Evolutionary conservation across 2,113 vertebrate species (phyloP).

Genomic region (Thamnaconus septentrionalis): DNA sequence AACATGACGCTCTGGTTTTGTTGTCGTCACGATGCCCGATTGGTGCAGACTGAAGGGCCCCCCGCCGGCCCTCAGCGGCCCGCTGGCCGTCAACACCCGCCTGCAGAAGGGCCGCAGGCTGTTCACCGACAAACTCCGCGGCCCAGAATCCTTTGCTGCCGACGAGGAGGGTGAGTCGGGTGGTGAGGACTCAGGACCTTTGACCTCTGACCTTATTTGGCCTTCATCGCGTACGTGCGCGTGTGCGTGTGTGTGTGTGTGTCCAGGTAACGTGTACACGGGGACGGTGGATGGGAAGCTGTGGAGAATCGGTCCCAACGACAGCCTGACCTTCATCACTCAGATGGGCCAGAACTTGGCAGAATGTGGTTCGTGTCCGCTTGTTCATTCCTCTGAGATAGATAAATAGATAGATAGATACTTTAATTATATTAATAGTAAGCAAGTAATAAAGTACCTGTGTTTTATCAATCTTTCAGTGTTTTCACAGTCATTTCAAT

Average conservation of each 20-base stretch:
- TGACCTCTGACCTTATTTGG: not conserved
- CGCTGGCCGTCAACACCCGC: slow-evolving; percentile 67
- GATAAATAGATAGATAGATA: too few relatives aligned
- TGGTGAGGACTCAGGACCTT: not conserved
- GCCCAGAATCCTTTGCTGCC: slow-evolving; percentile 71
- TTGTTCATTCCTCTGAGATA: not conserved
- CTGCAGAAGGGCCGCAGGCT: slow-evolving; percentile 69
- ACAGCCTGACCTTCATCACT: slow-evolving; percentile 70
- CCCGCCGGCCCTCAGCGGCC: slow-evolving; percentile 64
- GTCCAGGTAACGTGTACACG: slow-evolving; percentile 73
- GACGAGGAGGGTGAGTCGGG: slow-evolving; percentile 61
- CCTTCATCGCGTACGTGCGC: not conserved
- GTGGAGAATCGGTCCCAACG: slow-evolving; percentile 70
- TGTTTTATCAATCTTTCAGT: too few relatives aligned
- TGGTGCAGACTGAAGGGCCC: slow-evolving; percentile 66
- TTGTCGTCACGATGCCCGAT: too few relatives aligned
- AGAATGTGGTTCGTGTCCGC: slow-evolving; percentile 63
- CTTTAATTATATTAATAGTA: too few relatives aligned
- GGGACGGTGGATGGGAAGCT: slow-evolving; percentile 78
- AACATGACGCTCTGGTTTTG: too few relatives aligned
- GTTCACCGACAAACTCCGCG: slow-evolving; percentile 67
- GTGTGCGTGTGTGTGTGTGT: slow-evolving; percentile 10
- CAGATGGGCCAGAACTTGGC: slow-evolving; percentile 73
- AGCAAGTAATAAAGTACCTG: too few relatives aligned
- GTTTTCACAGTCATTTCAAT: too few relatives aligned